A percentile compares a stretch with the other conserved stretches of the same genome.
Evolutionary conservation across 1,140 invertebrate genomes (phyloP).

Genomic region (Andrena cerasifolii): DNA sequence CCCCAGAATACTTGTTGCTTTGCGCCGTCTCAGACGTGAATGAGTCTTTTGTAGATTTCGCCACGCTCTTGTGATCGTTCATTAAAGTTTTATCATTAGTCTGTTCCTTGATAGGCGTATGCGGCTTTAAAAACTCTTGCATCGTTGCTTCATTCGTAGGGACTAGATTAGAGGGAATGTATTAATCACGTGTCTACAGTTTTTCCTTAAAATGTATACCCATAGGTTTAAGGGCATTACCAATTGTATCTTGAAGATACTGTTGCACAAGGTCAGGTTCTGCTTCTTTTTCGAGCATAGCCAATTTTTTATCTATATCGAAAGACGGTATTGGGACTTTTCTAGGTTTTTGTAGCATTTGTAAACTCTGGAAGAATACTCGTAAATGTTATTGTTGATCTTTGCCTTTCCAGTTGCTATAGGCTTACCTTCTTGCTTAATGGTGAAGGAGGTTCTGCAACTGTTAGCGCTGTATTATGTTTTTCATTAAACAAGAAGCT

Average conservation of each 20-base stretch:
- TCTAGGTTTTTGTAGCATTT: constrained; percentile 74
- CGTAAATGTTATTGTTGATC: too few species aligned
- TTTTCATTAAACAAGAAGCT: constrained; percentile 78
- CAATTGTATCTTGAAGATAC: constrained; percentile 68
- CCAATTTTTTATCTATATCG: constrained; percentile 56
- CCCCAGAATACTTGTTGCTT: constrained; percentile 21
- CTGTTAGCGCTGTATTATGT: constrained; percentile 67
- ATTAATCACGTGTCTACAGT: background rate
- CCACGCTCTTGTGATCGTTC: background rate
- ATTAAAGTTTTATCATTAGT: background rate
- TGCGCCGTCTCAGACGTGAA: background rate
- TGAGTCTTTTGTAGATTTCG: background rate
- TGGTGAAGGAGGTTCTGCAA: constrained; percentile 83
- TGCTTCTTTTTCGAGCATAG: constrained; percentile 36
- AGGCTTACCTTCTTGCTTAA: constrained; percentile 85
- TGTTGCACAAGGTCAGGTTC: constrained; percentile 72
- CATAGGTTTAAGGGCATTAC: constrained; percentile 27
- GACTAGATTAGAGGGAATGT: constrained; percentile 23
- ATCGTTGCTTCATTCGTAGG: constrained; percentile 41
- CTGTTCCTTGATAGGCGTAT: background rate
- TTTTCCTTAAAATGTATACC: background rate
- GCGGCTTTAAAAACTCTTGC: constrained; percentile 55
- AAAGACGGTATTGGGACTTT: constrained; percentile 68
- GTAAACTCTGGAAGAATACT: constrained; percentile 77
- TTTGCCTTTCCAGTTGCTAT: too few species aligned